These are phyloP conservation scores for Pelmatolapia mariae DNA, from an alignment of 2,113 vertebrate species.

Conservation along the genomic window DNA sequence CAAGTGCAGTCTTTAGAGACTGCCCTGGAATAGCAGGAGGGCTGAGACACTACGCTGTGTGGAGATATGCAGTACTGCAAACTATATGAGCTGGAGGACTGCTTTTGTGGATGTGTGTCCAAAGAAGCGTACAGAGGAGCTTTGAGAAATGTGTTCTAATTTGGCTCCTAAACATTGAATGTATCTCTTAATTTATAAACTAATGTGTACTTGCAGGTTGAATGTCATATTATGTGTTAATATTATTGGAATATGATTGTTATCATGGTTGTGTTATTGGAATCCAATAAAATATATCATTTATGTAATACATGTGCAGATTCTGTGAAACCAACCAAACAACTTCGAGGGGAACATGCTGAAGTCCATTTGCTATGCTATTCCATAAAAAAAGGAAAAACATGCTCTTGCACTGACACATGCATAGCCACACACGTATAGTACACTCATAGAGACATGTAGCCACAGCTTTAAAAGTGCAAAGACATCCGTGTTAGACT, in stretches of 20 bases:
- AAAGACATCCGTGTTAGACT: not conserved
- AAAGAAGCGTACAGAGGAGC: not conserved
- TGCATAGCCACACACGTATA: not conserved
- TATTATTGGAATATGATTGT: not conserved
- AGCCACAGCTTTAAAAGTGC: not conserved
- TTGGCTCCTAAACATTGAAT: not conserved
- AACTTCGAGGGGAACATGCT: not conserved
- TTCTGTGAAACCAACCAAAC: not conserved
- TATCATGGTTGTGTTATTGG: slow-evolving; percentile 10
- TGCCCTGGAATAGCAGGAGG: not conserved
- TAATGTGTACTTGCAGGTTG: not conserved
- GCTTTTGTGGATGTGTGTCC: not conserved
- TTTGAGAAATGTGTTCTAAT: not conserved
- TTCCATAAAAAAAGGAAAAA: not conserved
- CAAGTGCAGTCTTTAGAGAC: not conserved
- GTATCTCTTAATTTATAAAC: not conserved
- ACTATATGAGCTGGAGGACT: not conserved
- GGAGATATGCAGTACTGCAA: not conserved
- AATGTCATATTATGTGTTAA: not conserved
- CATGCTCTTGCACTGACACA: not conserved
- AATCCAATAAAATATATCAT: slow-evolving; percentile 19
- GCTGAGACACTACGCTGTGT: slow-evolving; percentile 37
- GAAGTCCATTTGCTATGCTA: not conserved
- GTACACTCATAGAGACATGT: not conserved
- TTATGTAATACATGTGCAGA: not conserved